Conservation (phyloP, 2,113 vertebrate genomes). For the Phalacrocorax aristotelis region DNA sequence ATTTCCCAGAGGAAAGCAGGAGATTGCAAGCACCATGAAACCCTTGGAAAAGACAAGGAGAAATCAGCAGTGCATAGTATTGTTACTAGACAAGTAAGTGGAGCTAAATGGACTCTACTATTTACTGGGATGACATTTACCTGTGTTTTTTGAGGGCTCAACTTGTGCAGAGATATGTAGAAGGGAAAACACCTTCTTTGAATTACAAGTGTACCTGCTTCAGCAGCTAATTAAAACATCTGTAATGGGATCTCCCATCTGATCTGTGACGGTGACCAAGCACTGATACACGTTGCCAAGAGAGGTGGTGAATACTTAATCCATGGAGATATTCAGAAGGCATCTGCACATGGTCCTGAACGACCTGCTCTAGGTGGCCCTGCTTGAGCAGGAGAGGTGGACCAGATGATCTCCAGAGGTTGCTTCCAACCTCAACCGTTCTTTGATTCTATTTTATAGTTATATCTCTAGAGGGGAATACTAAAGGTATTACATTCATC, state of each 20-base stretch:
- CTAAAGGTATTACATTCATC: neutral
- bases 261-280: fast-evolving
- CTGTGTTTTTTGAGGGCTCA: neutral
- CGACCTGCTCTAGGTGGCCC: neutral
- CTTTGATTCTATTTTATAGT: neutral
- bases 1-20: neutral
- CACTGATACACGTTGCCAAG: fast-evolving
- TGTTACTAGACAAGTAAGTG: neutral
- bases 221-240: neutral
- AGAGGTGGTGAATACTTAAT: neutral
- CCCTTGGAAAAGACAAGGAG: neutral
- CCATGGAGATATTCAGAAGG: neutral
- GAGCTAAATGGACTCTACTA: neutral
- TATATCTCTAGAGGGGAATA: neutral
- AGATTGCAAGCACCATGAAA: neutral
- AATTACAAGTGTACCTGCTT: neutral
- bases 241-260: neutral
- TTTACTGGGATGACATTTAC: neutral
- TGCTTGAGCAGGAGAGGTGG: neutral
- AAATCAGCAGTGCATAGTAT: neutral
- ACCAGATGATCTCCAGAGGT: neutral
- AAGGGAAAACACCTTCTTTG: neutral
- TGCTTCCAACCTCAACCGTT: neutral
- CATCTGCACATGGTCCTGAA: neutral
- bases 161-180: neutral